phyloP scores from a whole-genome alignment of 2,113 vertebrate genomes.

The Uria aalge region DNA sequence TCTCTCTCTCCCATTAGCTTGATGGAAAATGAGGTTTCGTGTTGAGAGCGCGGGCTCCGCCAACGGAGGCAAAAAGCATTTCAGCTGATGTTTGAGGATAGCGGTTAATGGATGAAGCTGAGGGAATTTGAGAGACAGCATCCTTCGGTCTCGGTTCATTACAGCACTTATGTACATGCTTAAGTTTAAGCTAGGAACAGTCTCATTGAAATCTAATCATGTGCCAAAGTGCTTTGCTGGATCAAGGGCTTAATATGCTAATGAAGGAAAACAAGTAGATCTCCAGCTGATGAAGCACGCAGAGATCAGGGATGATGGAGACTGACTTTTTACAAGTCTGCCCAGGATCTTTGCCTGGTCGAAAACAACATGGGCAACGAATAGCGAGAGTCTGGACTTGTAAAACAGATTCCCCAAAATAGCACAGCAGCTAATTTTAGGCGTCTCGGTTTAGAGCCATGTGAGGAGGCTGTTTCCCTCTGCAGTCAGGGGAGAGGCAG shows the following conservation, averaged over 20 bases:
- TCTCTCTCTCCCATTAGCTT: neutral
- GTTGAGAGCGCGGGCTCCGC: neutral
- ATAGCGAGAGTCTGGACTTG: neutral
- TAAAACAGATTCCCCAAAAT: neutral
- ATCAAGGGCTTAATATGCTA: constrained; percentile 43
- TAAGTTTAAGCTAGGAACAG: neutral
- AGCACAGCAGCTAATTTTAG: constrained; percentile 10
- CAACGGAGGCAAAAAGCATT: neutral
- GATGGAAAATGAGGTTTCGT: neutral
- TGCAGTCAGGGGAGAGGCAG: neutral
- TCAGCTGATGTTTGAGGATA: neutral
- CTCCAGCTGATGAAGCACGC: neutral
- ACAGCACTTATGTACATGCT: neutral
- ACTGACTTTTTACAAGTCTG: neutral
- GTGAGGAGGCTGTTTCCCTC: neutral
- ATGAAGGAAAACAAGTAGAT: neutral
- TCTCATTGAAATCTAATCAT: constrained; percentile 38
- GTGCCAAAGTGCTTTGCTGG: constrained; percentile 30
- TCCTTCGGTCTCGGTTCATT: neutral
- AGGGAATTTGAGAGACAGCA: neutral
- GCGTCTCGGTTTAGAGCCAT: neutral
- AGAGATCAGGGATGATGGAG: neutral
- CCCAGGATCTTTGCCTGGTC: neutral
- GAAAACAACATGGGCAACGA: neutral
- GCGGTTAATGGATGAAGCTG: constrained; percentile 8